Conservation (phyloP, 1,140 invertebrate species). For the Dendroctonus ponderosae region DNA sequence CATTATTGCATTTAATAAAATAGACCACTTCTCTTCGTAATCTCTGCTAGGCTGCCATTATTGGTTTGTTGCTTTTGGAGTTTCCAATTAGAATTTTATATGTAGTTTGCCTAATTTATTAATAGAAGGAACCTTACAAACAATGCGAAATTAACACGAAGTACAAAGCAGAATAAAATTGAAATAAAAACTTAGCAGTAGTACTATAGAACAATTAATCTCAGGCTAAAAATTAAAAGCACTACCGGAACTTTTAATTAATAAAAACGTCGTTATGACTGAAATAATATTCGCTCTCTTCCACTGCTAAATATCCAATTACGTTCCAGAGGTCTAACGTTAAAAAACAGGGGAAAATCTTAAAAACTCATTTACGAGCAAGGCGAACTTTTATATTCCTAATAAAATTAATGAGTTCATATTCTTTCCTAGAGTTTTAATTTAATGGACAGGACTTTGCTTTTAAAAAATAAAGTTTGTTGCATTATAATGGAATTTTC, state of each 20-base stretch:
- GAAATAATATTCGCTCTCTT: constrained; percentile 5
- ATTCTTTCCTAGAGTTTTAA: constrained; percentile 16
- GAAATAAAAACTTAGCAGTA: too few species aligned
- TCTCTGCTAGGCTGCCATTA: too few species aligned
- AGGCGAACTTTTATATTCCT: constrained; percentile 7
- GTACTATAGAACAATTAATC: too few species aligned
- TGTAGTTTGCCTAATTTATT: too few species aligned
- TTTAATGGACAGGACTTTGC: constrained; percentile 8
- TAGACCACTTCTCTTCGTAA: too few species aligned
- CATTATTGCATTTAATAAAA: constrained; percentile 18
- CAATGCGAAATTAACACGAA: too few species aligned
- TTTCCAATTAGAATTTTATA: too few species aligned
- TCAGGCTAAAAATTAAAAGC: too few species aligned
- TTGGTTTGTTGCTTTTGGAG: too few species aligned
- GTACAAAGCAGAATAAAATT: too few species aligned
- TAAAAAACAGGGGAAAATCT: constrained; percentile 20
- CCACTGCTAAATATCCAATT: constrained; percentile 18
- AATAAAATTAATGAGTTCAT: constrained; percentile 19
- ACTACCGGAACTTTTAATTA: background rate
- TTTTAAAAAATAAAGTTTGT: constrained; percentile 19
- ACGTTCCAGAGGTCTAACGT: constrained; percentile 8
- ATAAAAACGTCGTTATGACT: constrained; percentile 7
- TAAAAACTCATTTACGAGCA: constrained; percentile 17
- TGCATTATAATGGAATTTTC: constrained; percentile 24
- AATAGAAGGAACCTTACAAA: too few species aligned